Percentiles rank a stretch among this genome's conserved stretches.
Conservation (phyloP, 2,113 vertebrate species). For the Rhodinocichla rosea region DNA sequence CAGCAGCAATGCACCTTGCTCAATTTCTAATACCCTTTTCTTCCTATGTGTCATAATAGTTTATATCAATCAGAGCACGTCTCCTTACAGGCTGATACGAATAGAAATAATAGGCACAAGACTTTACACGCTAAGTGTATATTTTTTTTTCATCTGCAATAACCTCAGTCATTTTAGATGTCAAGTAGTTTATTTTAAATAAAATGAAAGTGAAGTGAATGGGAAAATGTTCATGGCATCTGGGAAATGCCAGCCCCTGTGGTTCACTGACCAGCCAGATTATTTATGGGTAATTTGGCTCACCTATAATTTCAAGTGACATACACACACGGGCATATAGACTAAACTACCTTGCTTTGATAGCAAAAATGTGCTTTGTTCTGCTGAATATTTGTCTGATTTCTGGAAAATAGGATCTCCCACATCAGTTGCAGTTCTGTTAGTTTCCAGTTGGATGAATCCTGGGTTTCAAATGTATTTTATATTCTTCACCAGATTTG, state of each 20-base stretch:
- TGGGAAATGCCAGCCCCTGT: not conserved
- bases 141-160: not conserved
- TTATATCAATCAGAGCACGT: not conserved
- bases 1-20: not conserved
- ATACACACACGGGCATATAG: not conserved
- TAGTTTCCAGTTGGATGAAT: not conserved
- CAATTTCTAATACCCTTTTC: not conserved
- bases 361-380: not conserved
- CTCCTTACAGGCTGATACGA: not conserved
- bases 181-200: slow-evolving; percentile 14
- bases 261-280: slow-evolving; percentile 33
- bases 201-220: slow-evolving; percentile 22
- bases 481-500: not conserved
- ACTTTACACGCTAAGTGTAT: not conserved
- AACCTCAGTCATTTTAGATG: not conserved
- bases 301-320: slow-evolving; percentile 44
- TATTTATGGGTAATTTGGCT: slow-evolving; percentile 24
- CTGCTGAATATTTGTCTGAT: not conserved
- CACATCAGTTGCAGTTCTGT: not conserved
- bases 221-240: not conserved
- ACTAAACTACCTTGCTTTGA: not conserved
- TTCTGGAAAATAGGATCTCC: not conserved
- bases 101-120: not conserved
- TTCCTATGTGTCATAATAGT: not conserved
- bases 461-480: not conserved